Evolutionary conservation across 2,797 vertebrate species (phyloP).

Genomic region (Coreius guichenoti): DNA sequence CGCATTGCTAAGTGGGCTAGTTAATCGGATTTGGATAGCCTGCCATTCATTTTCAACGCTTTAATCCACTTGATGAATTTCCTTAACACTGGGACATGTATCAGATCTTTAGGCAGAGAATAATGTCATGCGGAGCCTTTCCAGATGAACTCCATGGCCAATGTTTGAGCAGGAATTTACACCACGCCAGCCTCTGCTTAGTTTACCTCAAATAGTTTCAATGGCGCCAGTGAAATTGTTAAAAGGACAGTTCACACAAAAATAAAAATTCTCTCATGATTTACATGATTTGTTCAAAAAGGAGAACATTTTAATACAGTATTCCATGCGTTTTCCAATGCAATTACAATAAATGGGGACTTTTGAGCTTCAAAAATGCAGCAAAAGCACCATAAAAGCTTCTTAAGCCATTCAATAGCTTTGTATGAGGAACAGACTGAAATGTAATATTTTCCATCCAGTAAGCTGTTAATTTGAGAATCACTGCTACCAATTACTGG

Average conservation of each 20-base stretch:
- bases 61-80: not conserved
- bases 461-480: not conserved
- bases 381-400: not conserved
- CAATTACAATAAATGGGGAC: not conserved
- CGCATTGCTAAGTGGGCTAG: not conserved
- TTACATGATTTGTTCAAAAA: not conserved
- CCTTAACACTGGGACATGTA: not conserved
- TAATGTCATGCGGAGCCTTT: conserved; percentile 1
- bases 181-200: not conserved
- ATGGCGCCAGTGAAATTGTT: not conserved
- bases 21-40: not conserved
- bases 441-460: not conserved
- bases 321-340: not conserved
- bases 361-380: not conserved
- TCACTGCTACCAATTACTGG: no score
- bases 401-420: not conserved
- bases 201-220: not conserved
- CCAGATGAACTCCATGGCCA: not conserved
- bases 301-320: not conserved
- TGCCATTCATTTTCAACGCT: not conserved
- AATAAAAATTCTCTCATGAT: not conserved
- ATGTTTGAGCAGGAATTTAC: conserved; percentile 18
- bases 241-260: not conserved
- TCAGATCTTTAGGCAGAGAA: not conserved
- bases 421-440: not conserved